Evolutionary conservation across 2,888 invertebrate species (phyloP).

Genomic region (Archaeoteleia sp.): DNA sequence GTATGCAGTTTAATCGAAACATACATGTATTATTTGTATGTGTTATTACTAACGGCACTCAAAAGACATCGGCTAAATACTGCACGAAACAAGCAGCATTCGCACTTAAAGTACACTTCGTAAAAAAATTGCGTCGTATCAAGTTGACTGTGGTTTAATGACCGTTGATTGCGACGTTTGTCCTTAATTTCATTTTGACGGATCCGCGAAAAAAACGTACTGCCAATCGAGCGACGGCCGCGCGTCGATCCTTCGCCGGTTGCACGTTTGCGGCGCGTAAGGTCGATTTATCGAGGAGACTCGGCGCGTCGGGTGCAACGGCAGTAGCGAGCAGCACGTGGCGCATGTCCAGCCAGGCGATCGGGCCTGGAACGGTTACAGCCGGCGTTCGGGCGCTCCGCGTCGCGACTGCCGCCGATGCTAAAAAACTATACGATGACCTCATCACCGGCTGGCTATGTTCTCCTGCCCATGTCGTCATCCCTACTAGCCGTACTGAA

Average conservation of each 20-base stretch:
- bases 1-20: too few relatives aligned
- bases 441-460: constrained; percentile 69
- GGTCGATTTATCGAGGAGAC: constrained; percentile 13
- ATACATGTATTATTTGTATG: too few relatives aligned
- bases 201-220: constrained; percentile 2
- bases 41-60: too few relatives aligned
- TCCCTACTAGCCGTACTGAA: constrained; percentile 69
- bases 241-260: constrained; percentile 9
- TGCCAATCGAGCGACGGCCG: constrained; percentile 15
- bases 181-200: background rate
- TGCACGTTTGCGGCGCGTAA: constrained; percentile 11
- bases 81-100: too few relatives aligned
- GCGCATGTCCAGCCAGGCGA: constrained; percentile 40
- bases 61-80: too few relatives aligned
- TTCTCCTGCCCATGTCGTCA: constrained; percentile 64
- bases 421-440: constrained; percentile 72
- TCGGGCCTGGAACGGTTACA: constrained; percentile 54
- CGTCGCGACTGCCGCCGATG: constrained; percentile 70
- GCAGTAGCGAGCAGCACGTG: constrained; percentile 40
- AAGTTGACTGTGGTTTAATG: background rate
- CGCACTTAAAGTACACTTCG: too few relatives aligned
- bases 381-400: constrained; percentile 69
- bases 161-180: background rate
- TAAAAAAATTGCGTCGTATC: too few relatives aligned
- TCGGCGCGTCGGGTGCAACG: constrained; percentile 3